phyloP scores from a whole-genome alignment of 2,797 vertebrate species.

The Syndactyla subalaris region DNA sequence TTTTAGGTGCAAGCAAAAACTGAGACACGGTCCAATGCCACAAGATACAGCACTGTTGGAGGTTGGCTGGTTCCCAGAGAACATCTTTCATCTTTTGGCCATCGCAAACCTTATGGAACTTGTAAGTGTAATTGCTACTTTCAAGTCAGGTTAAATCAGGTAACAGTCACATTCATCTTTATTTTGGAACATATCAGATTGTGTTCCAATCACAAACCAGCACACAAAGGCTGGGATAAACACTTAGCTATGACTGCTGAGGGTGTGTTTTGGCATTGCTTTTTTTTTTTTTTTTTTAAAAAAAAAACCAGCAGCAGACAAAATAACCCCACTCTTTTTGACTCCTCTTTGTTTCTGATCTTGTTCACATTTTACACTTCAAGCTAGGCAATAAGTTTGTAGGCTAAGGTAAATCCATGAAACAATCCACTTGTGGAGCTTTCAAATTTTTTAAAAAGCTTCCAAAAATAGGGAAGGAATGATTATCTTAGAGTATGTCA shows the following conservation, averaged over 20 bases:
- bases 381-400: neutral
- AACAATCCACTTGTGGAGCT: neutral
- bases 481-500: rapidly evolving
- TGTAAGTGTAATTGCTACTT: neutral
- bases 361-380: neutral
- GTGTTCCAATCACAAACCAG: neutral
- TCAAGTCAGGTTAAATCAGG: neutral
- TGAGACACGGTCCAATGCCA: neutral
- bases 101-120: neutral
- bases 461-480: neutral
- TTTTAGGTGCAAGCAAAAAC: neutral
- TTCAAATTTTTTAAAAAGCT: neutral
- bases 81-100: neutral
- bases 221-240: neutral
- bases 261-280: neutral
- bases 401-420: neutral
- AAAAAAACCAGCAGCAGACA: neutral
- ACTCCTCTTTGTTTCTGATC: neutral
- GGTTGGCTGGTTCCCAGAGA: neutral
- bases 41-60: neutral
- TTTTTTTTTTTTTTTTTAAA: neutral
- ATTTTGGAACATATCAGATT: neutral
- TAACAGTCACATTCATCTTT: neutral
- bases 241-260: neutral
- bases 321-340: neutral